Evolutionary conservation across 2,113 vertebrate genomes (phyloP).

Genomic region (Thunnus thynnus): DNA sequence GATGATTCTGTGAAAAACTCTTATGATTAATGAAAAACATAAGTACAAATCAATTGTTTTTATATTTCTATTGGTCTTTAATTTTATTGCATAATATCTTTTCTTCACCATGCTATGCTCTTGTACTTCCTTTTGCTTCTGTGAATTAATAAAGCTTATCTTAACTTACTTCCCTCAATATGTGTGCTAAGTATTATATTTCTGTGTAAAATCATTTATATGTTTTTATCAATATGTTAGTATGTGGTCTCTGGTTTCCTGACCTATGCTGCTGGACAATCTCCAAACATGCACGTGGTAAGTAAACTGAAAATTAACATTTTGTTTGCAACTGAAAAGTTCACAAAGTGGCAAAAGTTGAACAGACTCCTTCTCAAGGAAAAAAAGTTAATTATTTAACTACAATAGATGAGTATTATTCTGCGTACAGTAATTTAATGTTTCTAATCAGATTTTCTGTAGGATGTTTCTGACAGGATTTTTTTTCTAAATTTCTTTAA

Average conservation of each 20-base stretch:
- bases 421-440: too few relatives aligned
- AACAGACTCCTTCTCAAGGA: not conserved
- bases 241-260: constrained; percentile 77
- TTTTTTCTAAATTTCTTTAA: not conserved
- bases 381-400: not conserved
- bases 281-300: constrained; percentile 80
- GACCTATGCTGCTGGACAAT: constrained; percentile 73
- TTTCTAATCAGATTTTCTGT: too few relatives aligned
- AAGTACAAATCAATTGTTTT: too few relatives aligned
- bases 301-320: constrained; percentile 12
- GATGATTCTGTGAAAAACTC: too few relatives aligned
- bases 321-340: not conserved
- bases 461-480: too few relatives aligned
- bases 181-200: not conserved
- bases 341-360: too few relatives aligned
- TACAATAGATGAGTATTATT: not conserved
- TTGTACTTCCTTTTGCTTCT: not conserved
- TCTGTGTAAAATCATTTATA: not conserved
- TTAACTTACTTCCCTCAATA: not conserved
- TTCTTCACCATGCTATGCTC: not conserved
- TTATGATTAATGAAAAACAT: too few relatives aligned
- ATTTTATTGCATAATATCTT: not conserved
- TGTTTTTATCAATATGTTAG: constrained; percentile 58
- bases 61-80: not conserved
- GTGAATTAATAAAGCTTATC: too few relatives aligned